phyloP scores from a whole-genome alignment of 2,888 invertebrate genomes.

The Xylota sylvarum region DNA sequence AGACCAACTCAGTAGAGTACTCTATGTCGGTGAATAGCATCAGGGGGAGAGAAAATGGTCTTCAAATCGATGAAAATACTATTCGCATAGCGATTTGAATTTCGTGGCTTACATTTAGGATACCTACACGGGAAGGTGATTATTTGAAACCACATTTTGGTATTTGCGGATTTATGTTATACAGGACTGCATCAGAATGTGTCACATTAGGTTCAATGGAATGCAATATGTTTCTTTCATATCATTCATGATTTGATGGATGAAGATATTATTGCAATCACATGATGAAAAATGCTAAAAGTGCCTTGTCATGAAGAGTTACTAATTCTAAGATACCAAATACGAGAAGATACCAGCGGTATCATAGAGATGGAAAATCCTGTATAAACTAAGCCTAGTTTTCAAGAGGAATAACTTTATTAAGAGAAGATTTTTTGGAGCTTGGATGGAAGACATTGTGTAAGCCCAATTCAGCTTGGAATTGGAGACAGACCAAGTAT shows the following conservation, averaged over 20 bases:
- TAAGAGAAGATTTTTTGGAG: too few relatives aligned
- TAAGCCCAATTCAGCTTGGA: too few relatives aligned
- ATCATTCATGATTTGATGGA: not conserved
- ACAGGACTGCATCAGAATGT: not conserved
- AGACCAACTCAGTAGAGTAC: not conserved
- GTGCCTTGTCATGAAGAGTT: too few relatives aligned
- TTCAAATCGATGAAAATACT: not conserved
- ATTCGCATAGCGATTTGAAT: constrained; percentile 7
- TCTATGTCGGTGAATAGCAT: not conserved
- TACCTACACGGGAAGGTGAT: constrained; percentile 7
- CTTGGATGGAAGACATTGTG: too few relatives aligned
- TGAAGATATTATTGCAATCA: not conserved
- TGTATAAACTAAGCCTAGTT: too few relatives aligned
- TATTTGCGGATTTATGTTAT: constrained; percentile 21
- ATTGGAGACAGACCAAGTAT: too few relatives aligned
- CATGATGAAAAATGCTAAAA: too few relatives aligned
- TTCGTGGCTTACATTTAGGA: constrained; percentile 11
- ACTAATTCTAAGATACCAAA: too few relatives aligned
- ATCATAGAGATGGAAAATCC: too few relatives aligned
- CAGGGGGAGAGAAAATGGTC: not conserved
- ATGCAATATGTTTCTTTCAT: not conserved
- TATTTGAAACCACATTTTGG: constrained; percentile 18
- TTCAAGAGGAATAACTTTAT: too few relatives aligned
- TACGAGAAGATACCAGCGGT: too few relatives aligned
- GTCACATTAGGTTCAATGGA: not conserved